Evolutionary conservation across 2,888 invertebrate genomes (phyloP), one percentile per base, ranked within the genome.

Genomic region (Lymantria monacha): DNA sequence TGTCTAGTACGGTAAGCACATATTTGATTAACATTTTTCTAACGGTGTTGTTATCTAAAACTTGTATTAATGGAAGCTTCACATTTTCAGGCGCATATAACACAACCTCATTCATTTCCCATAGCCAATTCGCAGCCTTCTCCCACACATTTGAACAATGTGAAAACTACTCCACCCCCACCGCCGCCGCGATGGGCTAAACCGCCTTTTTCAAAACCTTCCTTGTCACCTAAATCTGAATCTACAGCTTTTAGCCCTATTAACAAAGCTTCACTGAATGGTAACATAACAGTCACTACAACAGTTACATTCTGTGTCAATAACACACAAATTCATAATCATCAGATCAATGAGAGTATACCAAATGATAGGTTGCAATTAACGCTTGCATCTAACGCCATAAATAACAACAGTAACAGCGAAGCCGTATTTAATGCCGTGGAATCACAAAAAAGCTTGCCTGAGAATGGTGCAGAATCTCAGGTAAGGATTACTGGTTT

Each of bases 151-250:
- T 52, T 77, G 59, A 79, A 72, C 54, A 79, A 68, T 57, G 70
- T 80, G 44, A 91, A 91, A 79, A 92, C 86, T 44, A 95, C 95
- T 33, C 96, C 97, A 1, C 97, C 97, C 7, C 96, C 96, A 0
- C 97, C 97, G 0, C 97, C 97, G 0, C 95, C 96, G 11, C 92
- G 97, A 70, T 97, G 97, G 96, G 95, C 96, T 0, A 97, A 97
- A 79, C 96, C 96, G 0, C 92, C 92, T 1, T 91, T 92, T 22
- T 87, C 91, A 30, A 91, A 93, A 61, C 86, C 86, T 57, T 83
- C 88, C 48, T 57, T 87, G 51, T 91, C 92, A 14, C 88, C 91
- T n/a, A 85, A 87, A 72, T 80, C 81, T 51, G 91, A 91, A 57
- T 67, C 73, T 53, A 69, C 76, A 58, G 76, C 83, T 75, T 91